phyloP scores from a whole-genome alignment of 2,113 vertebrate genomes.

The Xenopus laevis region DNA sequence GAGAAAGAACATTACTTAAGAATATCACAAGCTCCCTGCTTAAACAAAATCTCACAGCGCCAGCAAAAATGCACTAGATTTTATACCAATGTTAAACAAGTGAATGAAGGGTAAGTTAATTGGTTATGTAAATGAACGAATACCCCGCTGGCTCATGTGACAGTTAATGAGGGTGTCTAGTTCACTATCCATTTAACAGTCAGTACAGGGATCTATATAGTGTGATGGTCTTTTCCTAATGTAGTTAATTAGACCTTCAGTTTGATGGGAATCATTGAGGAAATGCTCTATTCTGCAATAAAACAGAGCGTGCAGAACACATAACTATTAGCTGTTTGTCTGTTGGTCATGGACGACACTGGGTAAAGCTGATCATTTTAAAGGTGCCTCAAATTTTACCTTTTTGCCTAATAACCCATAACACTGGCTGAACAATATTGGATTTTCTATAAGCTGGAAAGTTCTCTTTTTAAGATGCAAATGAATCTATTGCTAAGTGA shows the following conservation, averaged over 20 bases:
- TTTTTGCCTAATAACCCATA: slow-evolving; percentile 7
- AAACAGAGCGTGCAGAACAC: slow-evolving; percentile 24
- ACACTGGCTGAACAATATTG: slow-evolving; percentile 13
- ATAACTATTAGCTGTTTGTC: slow-evolving; percentile 29
- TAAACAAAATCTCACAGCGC: no score
- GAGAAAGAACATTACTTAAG: no score
- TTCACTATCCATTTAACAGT: slow-evolving; percentile 35
- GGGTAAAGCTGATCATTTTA: slow-evolving; percentile 36
- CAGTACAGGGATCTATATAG: slow-evolving; percentile 26
- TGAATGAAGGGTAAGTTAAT: slow-evolving; percentile 22
- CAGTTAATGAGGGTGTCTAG: slow-evolving; percentile 33
- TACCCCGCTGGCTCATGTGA: slow-evolving; percentile 20
- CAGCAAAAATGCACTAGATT: no score
- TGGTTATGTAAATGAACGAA: slow-evolving; percentile 33
- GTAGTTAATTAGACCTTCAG: slow-evolving; percentile 37
- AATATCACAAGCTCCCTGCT: no score
- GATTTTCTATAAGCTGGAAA: slow-evolving; percentile 29
- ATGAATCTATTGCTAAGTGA: slow-evolving; percentile 3
- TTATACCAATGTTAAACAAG: no score
- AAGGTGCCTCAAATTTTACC: slow-evolving; percentile 22
- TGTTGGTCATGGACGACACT: slow-evolving; percentile 14
- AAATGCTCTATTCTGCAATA: slow-evolving; percentile 23
- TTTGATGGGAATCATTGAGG: slow-evolving; percentile 41
- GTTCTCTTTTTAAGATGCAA: slow-evolving; percentile 5
- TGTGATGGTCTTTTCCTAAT: slow-evolving; percentile 32